These are phyloP conservation scores for Eudorcas thomsonii DNA, from an alignment of 2,113 vertebrate species.

Conservation along the genomic window DNA sequence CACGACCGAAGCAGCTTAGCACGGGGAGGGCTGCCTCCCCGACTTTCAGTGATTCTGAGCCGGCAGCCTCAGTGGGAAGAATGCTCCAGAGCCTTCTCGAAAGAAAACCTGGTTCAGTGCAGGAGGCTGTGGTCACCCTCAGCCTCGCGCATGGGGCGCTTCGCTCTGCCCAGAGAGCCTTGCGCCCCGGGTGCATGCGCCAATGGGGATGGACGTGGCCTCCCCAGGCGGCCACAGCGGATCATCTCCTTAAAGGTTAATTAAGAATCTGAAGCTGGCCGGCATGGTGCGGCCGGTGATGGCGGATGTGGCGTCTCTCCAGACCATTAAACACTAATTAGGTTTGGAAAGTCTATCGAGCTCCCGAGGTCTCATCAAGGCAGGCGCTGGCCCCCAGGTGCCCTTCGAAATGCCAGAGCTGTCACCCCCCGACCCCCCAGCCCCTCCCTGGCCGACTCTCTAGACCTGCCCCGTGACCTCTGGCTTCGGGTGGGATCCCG, in stretches of 20 bases:
- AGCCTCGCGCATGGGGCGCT: fast-evolving
- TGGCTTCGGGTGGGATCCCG: neutral
- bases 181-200: neutral
- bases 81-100: fast-evolving
- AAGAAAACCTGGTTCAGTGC: neutral
- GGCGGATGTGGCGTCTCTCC: slow-evolving; percentile 82
- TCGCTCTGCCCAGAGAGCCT: fast-evolving
- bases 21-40: neutral
- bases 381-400: slow-evolving; percentile 79
- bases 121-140: neutral
- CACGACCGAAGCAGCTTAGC: neutral
- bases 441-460: neutral
- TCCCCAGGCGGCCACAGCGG: slow-evolving; percentile 77
- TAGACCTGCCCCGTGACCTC: neutral
- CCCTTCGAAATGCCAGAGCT: slow-evolving; percentile 81
- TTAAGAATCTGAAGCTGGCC: slow-evolving; percentile 84
- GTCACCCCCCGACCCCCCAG: slow-evolving; percentile 28
- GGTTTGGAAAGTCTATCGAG: slow-evolving; percentile 86
- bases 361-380: slow-evolving; percentile 81
- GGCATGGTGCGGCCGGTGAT: slow-evolving; percentile 75
- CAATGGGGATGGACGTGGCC: slow-evolving; percentile 70
- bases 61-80: fast-evolving
- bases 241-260: slow-evolving; percentile 88
- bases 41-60: fast-evolving
- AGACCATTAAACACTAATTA: slow-evolving; percentile 92